Evolutionary conservation across 2,113 vertebrate genomes (phyloP), one percentile per base, ranked within the genome.

Genomic region (Dicaeum eximium): DNA sequence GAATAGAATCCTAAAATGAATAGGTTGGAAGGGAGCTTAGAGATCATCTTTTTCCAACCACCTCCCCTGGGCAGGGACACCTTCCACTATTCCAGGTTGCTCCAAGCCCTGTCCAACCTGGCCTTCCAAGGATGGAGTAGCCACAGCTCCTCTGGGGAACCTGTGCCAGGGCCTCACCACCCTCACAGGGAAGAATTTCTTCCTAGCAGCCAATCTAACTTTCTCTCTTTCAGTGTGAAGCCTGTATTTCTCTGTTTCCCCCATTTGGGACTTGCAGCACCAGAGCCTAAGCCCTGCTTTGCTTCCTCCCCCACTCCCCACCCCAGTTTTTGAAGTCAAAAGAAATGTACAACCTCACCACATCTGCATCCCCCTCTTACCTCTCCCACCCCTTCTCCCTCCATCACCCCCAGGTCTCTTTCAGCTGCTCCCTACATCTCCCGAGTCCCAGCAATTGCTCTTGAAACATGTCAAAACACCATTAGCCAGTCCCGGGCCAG

Each of bases 371-470:
- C 27, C 5, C 20, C 37, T 18, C 20, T 22, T 9, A 2, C 28
- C 6, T 1, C 4, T 50, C 65, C 71, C 62, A 48, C 65, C 67
- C 85, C 25, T 70, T 72, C 67, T 79, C 70, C 77, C 5, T n/a
- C 37, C 61, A 15, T 38, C 71, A 48, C 13, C 27, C 58, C 62
- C 72, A 42, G 47, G 31, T 84, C 91, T 84, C 80, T 54, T 61
- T 80, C 95, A 97, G 95, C 95, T 97, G 95, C 71, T 95, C 79
- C 80, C 58, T 6, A 13, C 60, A 38, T 67, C 92, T 93, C 91
- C 83, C 27, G 6, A 72, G 50, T 80, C 20, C 13, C 71, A 67
- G 67, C 69, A 79, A 90, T 88, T 60, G 67, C 72, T 94, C 65
- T 64, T 67, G 74, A 95, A 87, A 61, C 42, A 73, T 4, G 71